A percentile compares a stretch with the other conserved stretches of the same genome.
These are phyloP conservation scores for Drosophila fungiperda DNA, from an alignment of 2,888 invertebrate species.

Conservation along the genomic window DNA sequence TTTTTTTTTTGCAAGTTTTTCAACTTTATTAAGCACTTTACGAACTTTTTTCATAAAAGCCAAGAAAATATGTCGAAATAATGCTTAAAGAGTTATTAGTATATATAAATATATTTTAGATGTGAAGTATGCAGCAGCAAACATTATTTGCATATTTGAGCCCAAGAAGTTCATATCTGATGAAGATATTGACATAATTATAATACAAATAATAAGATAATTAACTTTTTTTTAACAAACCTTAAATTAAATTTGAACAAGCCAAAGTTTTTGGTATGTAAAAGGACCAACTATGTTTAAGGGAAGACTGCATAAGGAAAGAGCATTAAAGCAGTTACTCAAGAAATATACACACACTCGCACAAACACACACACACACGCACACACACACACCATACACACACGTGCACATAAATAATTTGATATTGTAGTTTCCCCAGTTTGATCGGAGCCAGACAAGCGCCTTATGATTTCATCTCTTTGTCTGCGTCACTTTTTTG, in stretches of 20 bases:
- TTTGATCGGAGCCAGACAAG: constrained; percentile 51
- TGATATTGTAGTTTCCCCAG: constrained; percentile 32
- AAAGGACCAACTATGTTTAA: neutral
- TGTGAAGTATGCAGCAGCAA: neutral
- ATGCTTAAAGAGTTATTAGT: neutral
- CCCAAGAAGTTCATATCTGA: neutral
- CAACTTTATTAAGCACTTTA: neutral
- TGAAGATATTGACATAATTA: neutral
- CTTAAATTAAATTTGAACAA: neutral
- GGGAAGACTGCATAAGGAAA: neutral
- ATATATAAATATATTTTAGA: neutral
- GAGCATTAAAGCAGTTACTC: constrained; percentile 10
- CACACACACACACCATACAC: neutral
- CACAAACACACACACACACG: neutral
- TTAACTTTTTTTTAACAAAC: neutral
- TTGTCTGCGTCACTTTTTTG: constrained; percentile 31
- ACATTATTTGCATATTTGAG: neutral
- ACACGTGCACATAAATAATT: neutral
- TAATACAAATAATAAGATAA: neutral
- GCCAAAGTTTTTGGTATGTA: neutral
- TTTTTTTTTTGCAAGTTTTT: constrained; percentile 3
- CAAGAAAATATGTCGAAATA: neutral
- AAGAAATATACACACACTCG: neutral
- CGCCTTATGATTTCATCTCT: constrained; percentile 53
- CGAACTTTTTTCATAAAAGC: neutral